Percentiles rank a stretch among this genome's conserved stretches.
Evolutionary conservation across 2,797 vertebrate genomes (phyloP).

Genomic region (Eremophila alpestris): DNA sequence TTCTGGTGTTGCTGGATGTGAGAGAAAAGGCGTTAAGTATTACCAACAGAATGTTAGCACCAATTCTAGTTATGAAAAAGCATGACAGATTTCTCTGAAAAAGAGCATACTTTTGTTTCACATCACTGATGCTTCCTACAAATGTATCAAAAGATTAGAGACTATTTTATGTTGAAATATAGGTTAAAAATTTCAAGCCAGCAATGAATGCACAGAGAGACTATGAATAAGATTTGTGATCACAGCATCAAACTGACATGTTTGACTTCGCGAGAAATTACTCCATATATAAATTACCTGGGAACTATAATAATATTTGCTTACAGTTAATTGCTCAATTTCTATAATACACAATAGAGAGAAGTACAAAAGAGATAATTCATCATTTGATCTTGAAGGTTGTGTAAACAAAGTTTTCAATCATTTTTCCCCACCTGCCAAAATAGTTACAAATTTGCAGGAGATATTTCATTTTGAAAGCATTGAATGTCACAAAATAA

Average conservation of each 20-base stretch:
- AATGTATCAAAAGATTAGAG: neutral
- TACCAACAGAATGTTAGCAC: neutral
- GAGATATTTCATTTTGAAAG: neutral
- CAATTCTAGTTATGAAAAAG: neutral
- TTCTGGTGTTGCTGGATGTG: neutral
- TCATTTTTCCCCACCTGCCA: neutral
- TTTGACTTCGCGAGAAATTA: neutral
- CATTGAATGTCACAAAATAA: neutral
- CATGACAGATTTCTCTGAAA: neutral
- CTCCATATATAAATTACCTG: neutral
- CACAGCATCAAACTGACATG: neutral
- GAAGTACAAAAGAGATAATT: neutral
- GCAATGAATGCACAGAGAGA: neutral
- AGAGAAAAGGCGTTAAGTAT: neutral
- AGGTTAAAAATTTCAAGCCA: neutral
- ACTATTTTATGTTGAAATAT: neutral
- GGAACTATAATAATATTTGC: neutral
- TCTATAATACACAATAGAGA: neutral
- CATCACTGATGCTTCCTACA: neutral
- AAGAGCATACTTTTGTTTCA: neutral
- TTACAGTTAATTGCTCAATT: neutral
- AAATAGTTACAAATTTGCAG: neutral
- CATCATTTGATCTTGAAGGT: neutral
- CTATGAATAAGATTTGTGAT: neutral
- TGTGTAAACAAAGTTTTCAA: conserved; percentile 1